Percentiles rank a stretch among this genome's conserved stretches.
phyloP scores from a whole-genome alignment of 2,888 invertebrate genomes.

The Pteria penguin region DNA sequence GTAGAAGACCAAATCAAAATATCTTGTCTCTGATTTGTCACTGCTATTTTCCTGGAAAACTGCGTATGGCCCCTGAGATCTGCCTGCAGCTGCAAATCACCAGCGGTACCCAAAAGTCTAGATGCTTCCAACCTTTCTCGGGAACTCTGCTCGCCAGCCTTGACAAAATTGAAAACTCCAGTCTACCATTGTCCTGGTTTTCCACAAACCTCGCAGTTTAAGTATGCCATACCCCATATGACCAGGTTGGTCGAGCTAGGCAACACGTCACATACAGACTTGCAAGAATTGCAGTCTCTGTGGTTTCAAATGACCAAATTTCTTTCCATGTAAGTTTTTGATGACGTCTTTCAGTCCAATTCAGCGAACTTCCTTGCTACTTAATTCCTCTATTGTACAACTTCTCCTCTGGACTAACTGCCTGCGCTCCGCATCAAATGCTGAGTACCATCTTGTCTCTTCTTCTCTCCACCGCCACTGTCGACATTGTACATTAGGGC shows the following conservation, averaged over 20 bases:
- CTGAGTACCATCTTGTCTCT: too few species aligned
- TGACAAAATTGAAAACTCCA: conserved; percentile 6
- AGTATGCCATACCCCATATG: background rate
- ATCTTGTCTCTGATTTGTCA: too few species aligned
- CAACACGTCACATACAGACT: conserved; percentile 20
- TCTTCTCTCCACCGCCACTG: too few species aligned
- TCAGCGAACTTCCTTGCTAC: too few species aligned
- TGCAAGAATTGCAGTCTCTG: background rate
- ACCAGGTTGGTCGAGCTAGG: conserved; percentile 12
- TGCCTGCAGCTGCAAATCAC: background rate
- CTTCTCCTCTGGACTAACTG: background rate
- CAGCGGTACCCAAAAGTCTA: background rate
- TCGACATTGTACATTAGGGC: too few species aligned
- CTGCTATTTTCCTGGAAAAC: too few species aligned
- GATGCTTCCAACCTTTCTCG: background rate
- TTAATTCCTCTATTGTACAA: too few species aligned
- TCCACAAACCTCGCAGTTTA: conserved; percentile 25
- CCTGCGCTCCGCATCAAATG: too few species aligned
- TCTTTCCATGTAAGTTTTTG: too few species aligned
- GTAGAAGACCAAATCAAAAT: conserved; percentile 4
- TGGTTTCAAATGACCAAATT: conserved; percentile 6
- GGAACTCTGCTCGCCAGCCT: background rate
- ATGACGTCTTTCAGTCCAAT: background rate
- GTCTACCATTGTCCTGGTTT: conserved; percentile 2
- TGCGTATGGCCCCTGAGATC: too few species aligned